Evolutionary conservation across 2,888 invertebrate genomes (phyloP).

Genomic region (Isotomurus palustris): DNA sequence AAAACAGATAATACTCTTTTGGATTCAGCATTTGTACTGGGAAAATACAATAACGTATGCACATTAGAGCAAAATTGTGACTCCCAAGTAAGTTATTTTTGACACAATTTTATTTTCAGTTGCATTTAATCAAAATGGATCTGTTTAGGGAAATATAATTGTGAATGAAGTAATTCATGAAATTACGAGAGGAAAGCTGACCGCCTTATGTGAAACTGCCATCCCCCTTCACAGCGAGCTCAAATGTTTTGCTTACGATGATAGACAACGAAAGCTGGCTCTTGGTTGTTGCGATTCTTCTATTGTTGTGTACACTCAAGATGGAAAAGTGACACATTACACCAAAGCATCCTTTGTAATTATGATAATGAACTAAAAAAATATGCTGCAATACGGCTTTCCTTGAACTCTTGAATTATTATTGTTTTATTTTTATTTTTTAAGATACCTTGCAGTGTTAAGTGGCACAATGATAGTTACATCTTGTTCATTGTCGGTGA

Average conservation of each 20-base stretch:
- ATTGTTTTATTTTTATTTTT: background rate
- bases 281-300: conserved; percentile 41
- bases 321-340: conserved; percentile 38
- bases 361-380: background rate
- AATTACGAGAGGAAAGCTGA: conserved; percentile 25
- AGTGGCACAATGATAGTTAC: conserved; percentile 41
- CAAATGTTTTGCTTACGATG: conserved; percentile 37
- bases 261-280: conserved; percentile 29
- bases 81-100: conserved; percentile 23
- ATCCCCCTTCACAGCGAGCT: conserved; percentile 42
- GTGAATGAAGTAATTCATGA: conserved; percentile 40
- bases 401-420: background rate
- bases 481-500: conserved; percentile 38
- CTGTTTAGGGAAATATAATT: conserved; percentile 34
- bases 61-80: conserved; percentile 39
- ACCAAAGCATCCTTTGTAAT: conserved; percentile 44
- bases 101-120: background rate
- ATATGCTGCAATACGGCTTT: background rate
- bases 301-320: conserved; percentile 40
- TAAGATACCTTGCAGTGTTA: conserved; percentile 38
- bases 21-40: conserved; percentile 36
- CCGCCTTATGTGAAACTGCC: conserved; percentile 37
- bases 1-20: conserved; percentile 39
- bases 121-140: conserved; percentile 2
- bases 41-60: conserved; percentile 31